Percentiles rank a stretch among this genome's conserved stretches.
Conservation (phyloP, 2,113 vertebrate genomes). For the Enhydra lutris region DNA sequence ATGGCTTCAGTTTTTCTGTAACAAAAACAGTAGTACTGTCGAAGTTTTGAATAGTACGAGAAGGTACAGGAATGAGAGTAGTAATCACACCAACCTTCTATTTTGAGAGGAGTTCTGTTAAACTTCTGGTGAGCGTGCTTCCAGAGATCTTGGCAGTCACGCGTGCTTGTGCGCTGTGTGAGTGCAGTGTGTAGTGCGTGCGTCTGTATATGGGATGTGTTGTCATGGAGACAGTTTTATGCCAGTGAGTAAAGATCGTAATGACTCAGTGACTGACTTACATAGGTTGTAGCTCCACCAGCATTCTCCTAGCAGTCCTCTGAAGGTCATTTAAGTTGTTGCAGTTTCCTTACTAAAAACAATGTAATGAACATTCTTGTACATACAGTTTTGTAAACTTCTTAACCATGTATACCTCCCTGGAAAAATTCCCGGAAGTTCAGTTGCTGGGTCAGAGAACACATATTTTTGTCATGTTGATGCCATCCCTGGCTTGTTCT, state of each 20-base stretch:
- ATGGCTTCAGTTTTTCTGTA: not conserved
- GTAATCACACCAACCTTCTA: not conserved
- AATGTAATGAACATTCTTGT: too few species aligned
- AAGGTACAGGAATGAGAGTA: not conserved
- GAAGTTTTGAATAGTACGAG: not conserved
- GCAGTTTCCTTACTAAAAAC: not conserved
- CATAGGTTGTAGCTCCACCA: accelerated
- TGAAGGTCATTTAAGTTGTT: not conserved
- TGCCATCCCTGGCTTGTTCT: not conserved
- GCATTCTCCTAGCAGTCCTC: not conserved
- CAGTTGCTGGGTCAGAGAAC: not conserved
- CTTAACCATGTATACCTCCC: not conserved
- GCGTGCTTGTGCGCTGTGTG: not conserved
- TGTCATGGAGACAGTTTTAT: not conserved
- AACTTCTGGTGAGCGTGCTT: not conserved
- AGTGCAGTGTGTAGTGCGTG: accelerated
- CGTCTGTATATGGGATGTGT: not conserved
- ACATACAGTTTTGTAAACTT: not conserved
- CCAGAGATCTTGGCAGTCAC: not conserved
- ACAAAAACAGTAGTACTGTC: not conserved
- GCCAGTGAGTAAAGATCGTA: not conserved
- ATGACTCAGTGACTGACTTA: not conserved
- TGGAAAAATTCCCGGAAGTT: not conserved
- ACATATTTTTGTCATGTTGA: not conserved
- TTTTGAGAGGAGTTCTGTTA: not conserved